These are phyloP conservation scores for Hippolais icterina DNA, from an alignment of 2,113 vertebrate genomes.

Conservation along the genomic window DNA sequence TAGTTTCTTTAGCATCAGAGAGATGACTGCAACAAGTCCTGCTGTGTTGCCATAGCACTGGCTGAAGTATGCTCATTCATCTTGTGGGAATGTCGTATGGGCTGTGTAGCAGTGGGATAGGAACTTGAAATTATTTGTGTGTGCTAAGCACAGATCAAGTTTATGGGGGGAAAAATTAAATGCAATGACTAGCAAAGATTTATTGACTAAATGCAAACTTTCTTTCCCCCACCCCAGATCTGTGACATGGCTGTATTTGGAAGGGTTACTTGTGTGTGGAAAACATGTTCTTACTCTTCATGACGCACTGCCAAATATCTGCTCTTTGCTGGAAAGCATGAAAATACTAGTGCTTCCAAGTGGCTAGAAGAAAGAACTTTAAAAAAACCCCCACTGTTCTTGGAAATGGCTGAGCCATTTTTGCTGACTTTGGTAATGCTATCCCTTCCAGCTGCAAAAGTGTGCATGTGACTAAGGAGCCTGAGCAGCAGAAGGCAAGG, in stretches of 20 bases:
- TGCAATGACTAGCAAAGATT: neutral
- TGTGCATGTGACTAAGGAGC: neutral
- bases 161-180: neutral
- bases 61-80: constrained; percentile 48
- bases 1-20: neutral
- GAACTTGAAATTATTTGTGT: neutral
- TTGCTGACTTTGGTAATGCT: constrained; percentile 19
- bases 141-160: neutral
- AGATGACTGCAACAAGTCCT: constrained; percentile 11
- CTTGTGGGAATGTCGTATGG: constrained; percentile 42
- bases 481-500: neutral
- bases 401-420: constrained; percentile 24
- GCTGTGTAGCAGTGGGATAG: neutral
- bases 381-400: neutral
- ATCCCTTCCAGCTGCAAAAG: neutral
- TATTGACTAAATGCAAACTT: neutral
- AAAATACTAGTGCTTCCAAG: constrained; percentile 7
- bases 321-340: neutral
- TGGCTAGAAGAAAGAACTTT: neutral
- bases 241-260: neutral
- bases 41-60: constrained; percentile 60
- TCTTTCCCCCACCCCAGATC: neutral
- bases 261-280: neutral
- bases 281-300: neutral
- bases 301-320: neutral